Evolutionary conservation across 1,140 invertebrate genomes (phyloP).

Genomic region (Cyclina sinensis): DNA sequence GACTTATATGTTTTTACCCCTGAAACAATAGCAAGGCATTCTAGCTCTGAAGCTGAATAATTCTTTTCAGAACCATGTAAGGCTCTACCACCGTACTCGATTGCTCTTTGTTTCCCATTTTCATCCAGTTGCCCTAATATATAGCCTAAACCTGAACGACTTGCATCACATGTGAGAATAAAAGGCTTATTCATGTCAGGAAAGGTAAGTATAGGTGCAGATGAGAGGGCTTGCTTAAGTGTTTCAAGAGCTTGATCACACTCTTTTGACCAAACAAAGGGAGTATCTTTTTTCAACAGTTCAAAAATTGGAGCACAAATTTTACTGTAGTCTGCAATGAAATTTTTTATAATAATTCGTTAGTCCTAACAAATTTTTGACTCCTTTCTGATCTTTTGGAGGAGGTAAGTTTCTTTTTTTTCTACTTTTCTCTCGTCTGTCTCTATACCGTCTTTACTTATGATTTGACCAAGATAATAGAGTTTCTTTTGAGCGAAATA

Average conservation of each 20-base stretch:
- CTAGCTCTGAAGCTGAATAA: too few relatives aligned
- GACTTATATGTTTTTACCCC: conserved; percentile 35
- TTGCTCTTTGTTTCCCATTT: neutral
- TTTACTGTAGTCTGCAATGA: conserved; percentile 32
- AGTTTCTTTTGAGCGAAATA: conserved; percentile 36
- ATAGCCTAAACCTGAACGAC: neutral
- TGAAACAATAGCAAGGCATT: too few relatives aligned
- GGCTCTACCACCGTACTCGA: too few relatives aligned
- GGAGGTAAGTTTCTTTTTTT: neutral
- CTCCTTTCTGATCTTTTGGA: conserved; percentile 41
- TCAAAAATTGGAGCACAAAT: neutral
- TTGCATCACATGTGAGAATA: conserved; percentile 35
- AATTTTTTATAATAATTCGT: too few relatives aligned
- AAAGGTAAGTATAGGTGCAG: too few relatives aligned
- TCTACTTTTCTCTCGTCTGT: conserved; percentile 19
- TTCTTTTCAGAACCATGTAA: too few relatives aligned
- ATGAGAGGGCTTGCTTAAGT: neutral
- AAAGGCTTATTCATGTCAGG: too few relatives aligned
- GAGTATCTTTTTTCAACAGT: neutral
- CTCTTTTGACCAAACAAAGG: neutral
- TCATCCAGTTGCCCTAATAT: conserved; percentile 30
- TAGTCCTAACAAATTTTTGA: conserved; percentile 29
- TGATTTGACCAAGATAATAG: conserved; percentile 21
- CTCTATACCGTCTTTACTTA: conserved; percentile 20
- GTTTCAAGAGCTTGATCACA: neutral